Evolutionary conservation across 2,113 vertebrate genomes (phyloP), one percentile per base, ranked within the genome.

Genomic region (Corynorhinus townsendii): DNA sequence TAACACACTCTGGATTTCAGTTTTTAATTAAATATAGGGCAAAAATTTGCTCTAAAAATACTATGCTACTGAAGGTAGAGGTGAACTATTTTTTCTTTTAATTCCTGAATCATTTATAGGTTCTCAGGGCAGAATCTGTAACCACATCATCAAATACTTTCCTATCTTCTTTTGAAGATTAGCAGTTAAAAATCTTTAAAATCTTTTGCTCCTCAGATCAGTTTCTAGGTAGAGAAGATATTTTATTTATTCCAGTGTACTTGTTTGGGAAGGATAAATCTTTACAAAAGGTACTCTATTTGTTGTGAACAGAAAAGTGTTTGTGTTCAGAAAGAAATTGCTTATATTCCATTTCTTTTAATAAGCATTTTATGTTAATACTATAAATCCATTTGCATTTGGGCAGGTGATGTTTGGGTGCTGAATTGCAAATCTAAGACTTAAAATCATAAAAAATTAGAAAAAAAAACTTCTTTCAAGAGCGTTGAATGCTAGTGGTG

Each of bases 21-120:
- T 73, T 89, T 96, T 93, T 91, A 45, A 69, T 80, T 92, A 89
- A 89, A 54, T 86, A 64, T 30, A 30, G 11, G 45, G 15, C 35
- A 62, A 90, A 56, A 75, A 79, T 52, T 71, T n/a, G 30, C 40
- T 77, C 19, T 68, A 68, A 92, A 96, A 93, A 35, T 40, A 72
- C 30, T 72, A 3, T 22, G 33, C 10, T 54, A 19, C 33, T 38
- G 19, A 94, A 4, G n/a, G 3, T 26, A 68, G 5, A 64, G 0
- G 8, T 33, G 6, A 1, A 77, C 40, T 73, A 0, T 82, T 76
- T 75, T 73, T 92, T 28, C 59, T 73, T 93, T 93, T 79, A 94
- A 93, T 93, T 90, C 14, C n/a, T 76, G 52, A 95, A 35, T 84
- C 12, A 38, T 91, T 73, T 43, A 33, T 30, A 94, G 1, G n/a